Base-by-base conservation (phyloP, 2,113 vertebrate genomes). In the Glaucomys volans region DNA sequence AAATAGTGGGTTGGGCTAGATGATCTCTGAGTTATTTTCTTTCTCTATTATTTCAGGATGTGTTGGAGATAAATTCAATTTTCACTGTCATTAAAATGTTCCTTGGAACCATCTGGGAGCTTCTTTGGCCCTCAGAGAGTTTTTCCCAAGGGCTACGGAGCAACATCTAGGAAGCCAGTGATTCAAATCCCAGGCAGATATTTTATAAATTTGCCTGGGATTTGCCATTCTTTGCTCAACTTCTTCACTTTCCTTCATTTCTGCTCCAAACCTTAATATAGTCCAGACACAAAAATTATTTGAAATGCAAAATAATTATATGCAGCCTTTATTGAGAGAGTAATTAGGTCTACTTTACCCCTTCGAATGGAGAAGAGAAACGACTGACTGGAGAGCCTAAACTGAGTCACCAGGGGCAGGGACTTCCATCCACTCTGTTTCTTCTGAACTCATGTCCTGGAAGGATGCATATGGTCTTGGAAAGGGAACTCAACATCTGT, bases 331-430 rank as follows among this genome's bases (percentile, higher is more conserved):
- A 35, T 52, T 74, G 42, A 74, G 75, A 72, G 80, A 18, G 2
- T 71, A 47, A 82, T n/a, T 32, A 30, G 47, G 20, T 22, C 17
- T 54, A 52, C 67, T 52, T 77, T 88, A 54, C 13, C 54, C 40
- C 18, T 75, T 28, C 14, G 20, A 64, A 54, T 42, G 16, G 32
- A 52, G 50, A 69, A 69, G 17, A 75, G 20, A 74, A 82, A 82
- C 28, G 44, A 62, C 47, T 35, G 4, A 54, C 18, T 52, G 20
- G 54, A 90, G 40, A 35, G 28, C 7, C n/a, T 54, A 80, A 72
- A 35, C 11, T 0, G 2, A 40, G 64, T 42, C 16, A 32, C 22
- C 5, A 6, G 5, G 14, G 37, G 2, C 0, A 35, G 44, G 18
- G 26, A 71, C 0, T 50, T 69, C 47, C 28, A 35, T 10, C 35